Evolutionary conservation across 37 sponge, comb jelly and placozoan species (phyloP).

Genomic region (Agelas oroides): DNA sequence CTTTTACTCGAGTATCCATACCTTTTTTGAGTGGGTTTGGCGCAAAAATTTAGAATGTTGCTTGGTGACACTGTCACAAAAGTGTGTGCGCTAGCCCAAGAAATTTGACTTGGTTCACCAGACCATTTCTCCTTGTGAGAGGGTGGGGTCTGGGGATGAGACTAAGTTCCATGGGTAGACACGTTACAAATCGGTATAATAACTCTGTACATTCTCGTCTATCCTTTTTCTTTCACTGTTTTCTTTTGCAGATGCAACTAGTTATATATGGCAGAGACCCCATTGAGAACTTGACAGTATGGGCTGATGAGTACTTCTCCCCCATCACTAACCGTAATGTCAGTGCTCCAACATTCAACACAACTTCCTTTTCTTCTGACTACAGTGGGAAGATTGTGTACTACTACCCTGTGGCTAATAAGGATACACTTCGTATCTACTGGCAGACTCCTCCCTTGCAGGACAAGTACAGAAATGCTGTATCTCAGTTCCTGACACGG

Average conservation of each 20-base stretch:
- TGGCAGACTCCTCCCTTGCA: constrained; percentile 62
- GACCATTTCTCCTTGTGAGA: too few species aligned
- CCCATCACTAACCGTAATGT: constrained; percentile 66
- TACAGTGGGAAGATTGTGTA: constrained; percentile 45
- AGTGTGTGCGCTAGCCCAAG: too few species aligned
- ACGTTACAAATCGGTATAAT: too few species aligned
- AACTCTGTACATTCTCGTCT: too few species aligned
- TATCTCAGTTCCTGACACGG: constrained; percentile 31
- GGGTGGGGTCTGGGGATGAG: too few species aligned
- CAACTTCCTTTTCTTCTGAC: constrained; percentile 43
- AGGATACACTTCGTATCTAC: constrained; percentile 31
- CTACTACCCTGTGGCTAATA: constrained; percentile 53
- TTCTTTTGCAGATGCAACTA: constrained; percentile 78
- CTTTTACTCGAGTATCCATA: too few species aligned
- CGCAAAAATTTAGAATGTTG: too few species aligned
- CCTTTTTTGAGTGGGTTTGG: too few species aligned
- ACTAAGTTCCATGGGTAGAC: too few species aligned
- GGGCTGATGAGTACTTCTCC: constrained; percentile 64
- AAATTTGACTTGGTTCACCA: too few species aligned
- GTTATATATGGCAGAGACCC: constrained; percentile 82
- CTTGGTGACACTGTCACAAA: too few species aligned
- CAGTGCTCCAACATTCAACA: background rate
- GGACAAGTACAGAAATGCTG: constrained; percentile 14
- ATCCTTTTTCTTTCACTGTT: too few species aligned
- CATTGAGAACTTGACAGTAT: constrained; percentile 44